Percentiles rank a stretch among this genome's conserved stretches.
Evolutionary conservation across 1,140 invertebrate species (phyloP).

Genomic region (Drosophila tropicalis): DNA sequence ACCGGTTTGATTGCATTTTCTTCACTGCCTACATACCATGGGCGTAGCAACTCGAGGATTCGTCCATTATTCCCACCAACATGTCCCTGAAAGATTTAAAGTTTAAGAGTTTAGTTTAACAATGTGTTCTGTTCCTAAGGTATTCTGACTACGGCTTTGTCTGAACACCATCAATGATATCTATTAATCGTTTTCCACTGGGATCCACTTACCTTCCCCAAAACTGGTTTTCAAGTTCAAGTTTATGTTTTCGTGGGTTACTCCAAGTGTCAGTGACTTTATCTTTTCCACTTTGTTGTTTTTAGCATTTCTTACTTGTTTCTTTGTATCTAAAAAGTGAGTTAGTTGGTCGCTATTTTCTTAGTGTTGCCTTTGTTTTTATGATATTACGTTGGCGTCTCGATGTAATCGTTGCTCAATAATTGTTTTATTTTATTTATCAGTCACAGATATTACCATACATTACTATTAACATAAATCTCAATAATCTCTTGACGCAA

Average conservation of each 20-base stretch:
- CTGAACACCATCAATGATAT: constrained; percentile 46
- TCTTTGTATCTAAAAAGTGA: constrained; percentile 37
- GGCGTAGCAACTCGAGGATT: background rate
- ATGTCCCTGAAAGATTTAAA: no score
- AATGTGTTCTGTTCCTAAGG: background rate
- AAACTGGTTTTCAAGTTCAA: constrained; percentile 82
- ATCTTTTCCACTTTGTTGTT: constrained; percentile 58
- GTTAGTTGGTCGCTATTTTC: constrained; percentile 39
- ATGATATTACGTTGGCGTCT: constrained; percentile 29
- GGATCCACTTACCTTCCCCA: constrained; percentile 11
- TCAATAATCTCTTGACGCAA: no score
- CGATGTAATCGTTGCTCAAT: constrained; percentile 53
- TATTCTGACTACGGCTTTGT: background rate
- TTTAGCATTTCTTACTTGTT: constrained; percentile 44
- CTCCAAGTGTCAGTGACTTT: constrained; percentile 74
- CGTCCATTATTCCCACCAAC: background rate
- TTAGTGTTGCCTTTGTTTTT: constrained; percentile 47
- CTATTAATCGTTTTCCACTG: constrained; percentile 9
- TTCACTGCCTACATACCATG: background rate
- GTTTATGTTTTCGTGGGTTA: constrained; percentile 60
- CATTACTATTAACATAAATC: no score
- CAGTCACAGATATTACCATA: no score
- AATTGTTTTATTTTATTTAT: constrained; percentile 20
- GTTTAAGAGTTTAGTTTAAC: no score
- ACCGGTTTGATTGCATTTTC: constrained; percentile 47